Percentiles rank a stretch among this genome's conserved stretches.
phyloP scores from a whole-genome alignment of 1,140 invertebrate genomes.

The Elysia chlorotica region DNA sequence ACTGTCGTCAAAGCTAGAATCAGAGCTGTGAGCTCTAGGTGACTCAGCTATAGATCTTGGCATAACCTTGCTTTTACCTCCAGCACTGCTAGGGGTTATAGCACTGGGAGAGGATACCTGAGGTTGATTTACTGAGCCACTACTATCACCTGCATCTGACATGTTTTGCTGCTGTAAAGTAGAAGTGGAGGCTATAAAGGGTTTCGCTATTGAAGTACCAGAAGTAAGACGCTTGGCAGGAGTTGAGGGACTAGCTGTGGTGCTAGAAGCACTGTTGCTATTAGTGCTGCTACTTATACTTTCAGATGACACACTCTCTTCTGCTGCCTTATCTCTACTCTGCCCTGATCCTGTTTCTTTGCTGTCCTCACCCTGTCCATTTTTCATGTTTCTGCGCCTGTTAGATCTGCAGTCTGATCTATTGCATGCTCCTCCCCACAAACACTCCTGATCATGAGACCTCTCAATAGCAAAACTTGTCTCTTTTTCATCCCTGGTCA shows the following conservation, averaged over 20 bases:
- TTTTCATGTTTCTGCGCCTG: constrained; percentile 19
- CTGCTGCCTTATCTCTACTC: neutral
- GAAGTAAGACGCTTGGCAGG: neutral
- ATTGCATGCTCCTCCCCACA: constrained; percentile 23
- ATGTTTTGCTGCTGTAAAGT: too few relatives aligned
- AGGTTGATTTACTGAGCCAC: too few relatives aligned
- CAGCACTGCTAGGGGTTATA: too few relatives aligned
- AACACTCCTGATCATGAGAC: constrained; percentile 14
- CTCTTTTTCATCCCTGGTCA: too few relatives aligned
- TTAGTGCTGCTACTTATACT: neutral
- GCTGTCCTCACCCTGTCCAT: neutral
- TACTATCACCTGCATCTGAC: too few relatives aligned
- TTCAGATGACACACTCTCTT: neutral
- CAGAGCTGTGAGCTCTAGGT: constrained; percentile 11
- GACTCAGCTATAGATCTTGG: too few relatives aligned
- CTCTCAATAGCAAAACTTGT: constrained; percentile 14
- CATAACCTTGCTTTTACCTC: too few relatives aligned
- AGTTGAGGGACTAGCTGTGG: neutral
- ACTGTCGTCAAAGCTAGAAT: constrained; percentile 20
- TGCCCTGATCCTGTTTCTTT: neutral
- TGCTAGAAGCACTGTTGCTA: neutral
- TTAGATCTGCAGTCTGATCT: constrained; percentile 18
- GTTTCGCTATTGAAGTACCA: neutral
- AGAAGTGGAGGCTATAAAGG: neutral
- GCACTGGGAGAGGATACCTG: too few relatives aligned